Percentiles rank a stretch among this genome's conserved stretches.
Evolutionary conservation across 1,140 invertebrate genomes (phyloP).

Genomic region (Sarcophaga bullata): DNA sequence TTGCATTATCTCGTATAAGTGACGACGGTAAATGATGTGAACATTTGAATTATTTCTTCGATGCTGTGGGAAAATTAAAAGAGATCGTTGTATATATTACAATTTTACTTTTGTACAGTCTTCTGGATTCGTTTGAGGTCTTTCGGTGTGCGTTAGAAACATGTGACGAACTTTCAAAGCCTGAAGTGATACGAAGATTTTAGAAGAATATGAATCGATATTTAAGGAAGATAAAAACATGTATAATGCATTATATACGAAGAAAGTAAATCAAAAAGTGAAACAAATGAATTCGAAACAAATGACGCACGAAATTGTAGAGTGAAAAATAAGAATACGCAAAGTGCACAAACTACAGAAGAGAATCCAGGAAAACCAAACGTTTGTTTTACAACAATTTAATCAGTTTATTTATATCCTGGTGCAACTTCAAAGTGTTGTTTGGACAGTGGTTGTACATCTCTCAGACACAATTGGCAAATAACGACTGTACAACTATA

Average conservation of each 20-base stretch:
- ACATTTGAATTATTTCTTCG: constrained; percentile 51
- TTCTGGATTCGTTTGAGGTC: constrained; percentile 51
- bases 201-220: no score
- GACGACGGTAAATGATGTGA: constrained; percentile 46
- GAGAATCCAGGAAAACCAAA: not conserved
- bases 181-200: no score
- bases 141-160: constrained; percentile 55
- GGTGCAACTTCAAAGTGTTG: no score
- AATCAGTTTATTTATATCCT: no score
- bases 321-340: no score
- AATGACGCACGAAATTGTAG: no score
- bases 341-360: constrained; percentile 21
- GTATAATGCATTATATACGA: constrained; percentile 27
- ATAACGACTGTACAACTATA: no score
- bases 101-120: constrained; percentile 53
- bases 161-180: constrained; percentile 46
- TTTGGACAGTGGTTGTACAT: no score
- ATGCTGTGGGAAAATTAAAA: constrained; percentile 48
- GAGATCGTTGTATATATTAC: constrained; percentile 46
- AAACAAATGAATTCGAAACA: no score
- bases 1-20: constrained; percentile 44
- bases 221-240: constrained; percentile 10
- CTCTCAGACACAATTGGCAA: no score
- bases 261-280: no score
- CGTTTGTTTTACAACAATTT: no score